Evolutionary conservation across 2,113 vertebrate species (phyloP), one percentile per base, ranked within the genome.

Genomic region (Callaeas wilsoni): DNA sequence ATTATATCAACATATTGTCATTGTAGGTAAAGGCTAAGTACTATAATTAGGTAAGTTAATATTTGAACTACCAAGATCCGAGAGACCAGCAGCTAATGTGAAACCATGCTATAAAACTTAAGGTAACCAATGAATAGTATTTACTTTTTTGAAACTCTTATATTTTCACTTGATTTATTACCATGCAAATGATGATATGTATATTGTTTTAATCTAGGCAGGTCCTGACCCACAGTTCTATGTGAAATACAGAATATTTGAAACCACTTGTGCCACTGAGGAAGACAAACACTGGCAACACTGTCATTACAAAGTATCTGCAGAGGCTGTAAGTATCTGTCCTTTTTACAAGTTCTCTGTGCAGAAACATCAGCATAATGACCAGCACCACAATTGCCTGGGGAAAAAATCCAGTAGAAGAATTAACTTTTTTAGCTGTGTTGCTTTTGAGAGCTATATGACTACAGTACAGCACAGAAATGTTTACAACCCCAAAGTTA

Each of bases 261-360:
- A 98, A 95, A 98, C 98, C 4, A 76, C 97, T 52, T 99, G 99
- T 84, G 30, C 91, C 12, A 29, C 76, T 39, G 96, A 94, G 33
- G 97, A 89, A 87, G 76, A 47, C 60, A 98, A 97, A 96, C 60
- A 47, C 16, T 99, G 99, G 99, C 97, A 98, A 81, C 97, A 99
- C 1, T 99, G 99, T 57, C 78, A 98, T 84, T 99, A 99, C 87
- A 95, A 97, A 75, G 86, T 63, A 13, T 1, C 47, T 35, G 79
- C 76, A 22, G 75, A 96, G 13, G 97, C 89, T 26, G 96, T 97
- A 96, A 98, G 99, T 99, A 70, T 52, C 33, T 30, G 32, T 17
- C 4, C 19, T 37, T 57, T 42, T 76, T 22, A 79, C 27, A 46
- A 50, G 56, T 52, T 59, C 78, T 68, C 46, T 29, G 8, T 1